Conservation (phyloP, 2,797 vertebrate genomes). For the Melopsittacus undulatus region DNA sequence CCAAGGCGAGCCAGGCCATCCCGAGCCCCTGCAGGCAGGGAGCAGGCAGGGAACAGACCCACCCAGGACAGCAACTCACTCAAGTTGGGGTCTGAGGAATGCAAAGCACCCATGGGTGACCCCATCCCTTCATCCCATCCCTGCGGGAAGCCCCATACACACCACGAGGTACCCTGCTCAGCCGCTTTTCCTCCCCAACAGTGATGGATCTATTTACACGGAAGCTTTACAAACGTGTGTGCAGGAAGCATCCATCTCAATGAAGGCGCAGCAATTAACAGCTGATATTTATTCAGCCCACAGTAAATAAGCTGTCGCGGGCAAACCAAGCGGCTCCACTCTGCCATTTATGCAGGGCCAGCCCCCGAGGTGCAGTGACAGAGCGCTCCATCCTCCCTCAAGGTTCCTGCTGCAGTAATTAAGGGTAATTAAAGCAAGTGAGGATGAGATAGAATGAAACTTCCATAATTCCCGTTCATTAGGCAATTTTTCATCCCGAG, state of each 20-base stretch:
- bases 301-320: conserved; percentile 1
- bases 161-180: not conserved
- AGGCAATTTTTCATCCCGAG: not conserved
- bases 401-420: conserved; percentile 41
- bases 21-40: fast-evolving
- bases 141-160: not conserved
- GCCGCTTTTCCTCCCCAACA: not conserved
- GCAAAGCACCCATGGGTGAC: fast-evolving
- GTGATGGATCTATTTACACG: conserved; percentile 10
- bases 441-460: not conserved
- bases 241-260: conserved; percentile 6
- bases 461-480: not conserved
- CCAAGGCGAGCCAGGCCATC: fast-evolving
- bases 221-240: not conserved
- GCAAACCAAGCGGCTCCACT: not conserved
- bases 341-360: not conserved
- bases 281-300: not conserved
- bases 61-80: fast-evolving
- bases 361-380: not conserved
- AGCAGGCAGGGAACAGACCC: not conserved
- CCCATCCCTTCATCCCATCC: not conserved
- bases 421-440: conserved; percentile 60
- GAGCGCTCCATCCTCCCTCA: not conserved
- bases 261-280: conserved; percentile 49
- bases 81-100: not conserved